phyloP scores from a whole-genome alignment of 1,140 invertebrate species.

The Batillaria attramentaria region DNA sequence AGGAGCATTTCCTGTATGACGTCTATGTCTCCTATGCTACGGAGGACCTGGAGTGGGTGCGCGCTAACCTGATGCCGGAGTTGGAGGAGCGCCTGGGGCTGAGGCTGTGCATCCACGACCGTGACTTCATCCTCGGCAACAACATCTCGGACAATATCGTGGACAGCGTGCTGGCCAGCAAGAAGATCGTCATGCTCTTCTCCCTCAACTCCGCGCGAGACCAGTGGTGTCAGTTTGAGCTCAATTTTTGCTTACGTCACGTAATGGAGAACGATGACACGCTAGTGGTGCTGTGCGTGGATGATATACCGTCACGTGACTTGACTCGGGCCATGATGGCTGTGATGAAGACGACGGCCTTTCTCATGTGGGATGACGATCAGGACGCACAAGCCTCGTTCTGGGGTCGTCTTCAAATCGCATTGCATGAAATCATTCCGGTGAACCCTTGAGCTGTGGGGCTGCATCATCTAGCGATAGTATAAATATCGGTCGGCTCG shows the following conservation, averaged over 20 bases:
- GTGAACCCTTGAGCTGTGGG: no score
- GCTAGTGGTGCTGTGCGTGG: slow-evolving; percentile 34
- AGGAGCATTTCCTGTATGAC: no score
- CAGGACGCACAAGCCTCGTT: not conserved
- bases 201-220: slow-evolving; percentile 47
- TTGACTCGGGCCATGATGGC: slow-evolving; percentile 16
- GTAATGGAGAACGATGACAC: slow-evolving; percentile 22
- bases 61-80: no score
- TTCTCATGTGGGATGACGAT: slow-evolving; percentile 20
- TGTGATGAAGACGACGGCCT: slow-evolving; percentile 14
- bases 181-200: slow-evolving; percentile 48
- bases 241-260: slow-evolving; percentile 65
- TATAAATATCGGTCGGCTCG: no score
- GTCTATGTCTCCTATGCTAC: no score
- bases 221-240: slow-evolving; percentile 63
- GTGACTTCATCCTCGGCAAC: no score
- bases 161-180: slow-evolving; percentile 47
- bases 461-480: no score
- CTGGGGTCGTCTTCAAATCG: slow-evolving; percentile 7
- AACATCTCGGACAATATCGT: slow-evolving; percentile 59
- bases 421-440: not conserved
- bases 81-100: no score
- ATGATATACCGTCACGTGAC: slow-evolving; percentile 28
- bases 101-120: no score
- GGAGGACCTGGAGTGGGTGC: no score